A percentile compares a stretch with the other conserved stretches of the same genome.
These are phyloP conservation scores for Nansenia antarctica DNA, from an alignment of 2,113 vertebrate species.

Conservation along the genomic window DNA sequence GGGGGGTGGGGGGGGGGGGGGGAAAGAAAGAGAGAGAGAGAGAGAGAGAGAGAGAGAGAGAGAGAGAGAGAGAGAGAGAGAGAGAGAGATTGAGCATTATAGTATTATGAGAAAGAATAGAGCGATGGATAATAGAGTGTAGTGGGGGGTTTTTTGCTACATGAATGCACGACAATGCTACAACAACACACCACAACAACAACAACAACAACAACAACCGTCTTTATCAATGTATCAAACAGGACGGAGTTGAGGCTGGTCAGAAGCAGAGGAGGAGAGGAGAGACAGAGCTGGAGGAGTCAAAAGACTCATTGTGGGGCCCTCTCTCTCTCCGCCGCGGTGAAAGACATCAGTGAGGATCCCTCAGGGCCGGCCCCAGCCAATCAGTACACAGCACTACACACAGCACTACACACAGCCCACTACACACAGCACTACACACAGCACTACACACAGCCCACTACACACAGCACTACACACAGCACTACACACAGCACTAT, in stretches of 20 bases:
- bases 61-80: conserved; percentile 5
- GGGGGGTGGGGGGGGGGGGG: too few relatives aligned
- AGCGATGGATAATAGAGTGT: conserved; percentile 47
- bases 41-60: neutral
- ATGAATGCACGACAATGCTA: conserved; percentile 42
- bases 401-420: conserved; percentile 35
- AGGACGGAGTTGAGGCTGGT: conserved; percentile 60
- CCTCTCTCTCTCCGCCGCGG: conserved; percentile 47
- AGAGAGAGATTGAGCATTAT: conserved; percentile 12
- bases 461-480: too few relatives aligned
- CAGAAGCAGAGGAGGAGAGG: conserved; percentile 57
- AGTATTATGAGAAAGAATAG: conserved; percentile 31
- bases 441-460: too few relatives aligned
- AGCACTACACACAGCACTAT: too few relatives aligned
- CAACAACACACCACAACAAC: conserved; percentile 61
- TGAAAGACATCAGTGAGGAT: conserved; percentile 60
- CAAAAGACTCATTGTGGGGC: conserved; percentile 59
- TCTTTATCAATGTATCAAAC: conserved; percentile 50
- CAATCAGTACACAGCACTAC: conserved; percentile 54
- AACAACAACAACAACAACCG: conserved; percentile 58
- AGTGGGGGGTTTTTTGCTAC: conserved; percentile 55
- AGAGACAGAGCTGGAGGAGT: conserved; percentile 64
- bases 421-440: conserved; percentile 35
- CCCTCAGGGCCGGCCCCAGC: conserved; percentile 61
- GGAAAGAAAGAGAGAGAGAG: neutral